Evolutionary conservation across 2,113 vertebrate species (phyloP).

Genomic region (Rhea pennata): DNA sequence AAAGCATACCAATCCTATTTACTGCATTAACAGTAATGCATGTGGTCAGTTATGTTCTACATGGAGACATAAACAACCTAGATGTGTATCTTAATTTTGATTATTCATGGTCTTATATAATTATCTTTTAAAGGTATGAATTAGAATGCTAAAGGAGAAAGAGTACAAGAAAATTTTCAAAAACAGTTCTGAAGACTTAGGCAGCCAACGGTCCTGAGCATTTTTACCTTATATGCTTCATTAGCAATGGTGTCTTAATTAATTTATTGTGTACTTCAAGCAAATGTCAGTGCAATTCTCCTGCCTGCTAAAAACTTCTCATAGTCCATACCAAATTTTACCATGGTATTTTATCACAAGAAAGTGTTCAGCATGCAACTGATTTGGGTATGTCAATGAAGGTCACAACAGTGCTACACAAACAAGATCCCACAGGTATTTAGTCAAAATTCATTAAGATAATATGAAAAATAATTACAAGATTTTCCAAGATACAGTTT

Average conservation of each 20-base stretch:
- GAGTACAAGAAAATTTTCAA: background rate
- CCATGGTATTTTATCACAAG: background rate
- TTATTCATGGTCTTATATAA: background rate
- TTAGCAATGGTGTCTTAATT: background rate
- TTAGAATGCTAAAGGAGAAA: background rate
- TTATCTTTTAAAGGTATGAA: background rate
- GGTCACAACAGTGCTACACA: background rate
- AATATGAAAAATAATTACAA: background rate
- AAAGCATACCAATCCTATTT: background rate
- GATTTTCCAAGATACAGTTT: background rate
- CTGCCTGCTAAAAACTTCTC: background rate
- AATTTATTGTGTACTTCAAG: background rate
- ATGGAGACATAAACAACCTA: background rate
- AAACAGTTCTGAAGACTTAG: background rate
- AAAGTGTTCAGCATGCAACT: background rate
- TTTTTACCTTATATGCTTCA: background rate
- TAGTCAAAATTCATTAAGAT: background rate
- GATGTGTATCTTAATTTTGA: background rate
- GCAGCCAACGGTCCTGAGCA: background rate
- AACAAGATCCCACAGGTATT: background rate
- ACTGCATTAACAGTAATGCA: background rate
- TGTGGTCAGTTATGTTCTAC: background rate
- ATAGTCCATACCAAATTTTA: background rate
- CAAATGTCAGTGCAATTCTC: background rate
- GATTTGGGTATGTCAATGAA: background rate